phyloP scores from a whole-genome alignment of 2,888 invertebrate genomes.

The Macaria notata region DNA sequence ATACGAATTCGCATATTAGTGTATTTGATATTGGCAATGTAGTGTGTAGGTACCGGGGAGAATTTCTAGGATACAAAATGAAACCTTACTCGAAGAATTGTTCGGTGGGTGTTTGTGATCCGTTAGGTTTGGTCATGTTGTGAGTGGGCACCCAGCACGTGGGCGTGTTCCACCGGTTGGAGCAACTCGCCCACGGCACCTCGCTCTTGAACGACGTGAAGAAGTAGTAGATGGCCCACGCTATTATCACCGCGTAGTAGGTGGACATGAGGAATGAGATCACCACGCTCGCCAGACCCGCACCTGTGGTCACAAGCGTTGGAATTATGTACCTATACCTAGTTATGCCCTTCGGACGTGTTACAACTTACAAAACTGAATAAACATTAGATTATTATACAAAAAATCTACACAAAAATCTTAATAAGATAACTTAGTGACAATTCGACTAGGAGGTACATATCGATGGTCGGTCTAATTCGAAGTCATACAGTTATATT shows the following conservation, averaged over 20 bases:
- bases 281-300: constrained; percentile 95
- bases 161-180: constrained; percentile 92
- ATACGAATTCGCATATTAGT: constrained; percentile 12
- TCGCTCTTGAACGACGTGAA: constrained; percentile 93
- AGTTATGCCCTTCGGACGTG: no score
- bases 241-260: constrained; percentile 97
- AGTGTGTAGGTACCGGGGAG: no score
- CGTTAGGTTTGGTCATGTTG: constrained; percentile 86
- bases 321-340: no score
- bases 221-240: constrained; percentile 96
- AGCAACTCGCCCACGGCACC: constrained; percentile 95
- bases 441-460: no score
- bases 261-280: constrained; percentile 97
- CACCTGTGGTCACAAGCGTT: constrained; percentile 84
- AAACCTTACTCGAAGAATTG: constrained; percentile 94
- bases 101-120: constrained; percentile 92
- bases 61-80: constrained; percentile 22
- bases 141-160: constrained; percentile 90
- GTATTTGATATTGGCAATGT: no score
- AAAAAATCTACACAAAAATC: no score
- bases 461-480: no score
- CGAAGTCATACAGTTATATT: no score
- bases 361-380: no score
- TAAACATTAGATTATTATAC: no score
- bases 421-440: no score